Percentiles rank a stretch among this genome's conserved stretches.
Conservation (phyloP, 2,113 vertebrate genomes). For the Pholis gunnellus region DNA sequence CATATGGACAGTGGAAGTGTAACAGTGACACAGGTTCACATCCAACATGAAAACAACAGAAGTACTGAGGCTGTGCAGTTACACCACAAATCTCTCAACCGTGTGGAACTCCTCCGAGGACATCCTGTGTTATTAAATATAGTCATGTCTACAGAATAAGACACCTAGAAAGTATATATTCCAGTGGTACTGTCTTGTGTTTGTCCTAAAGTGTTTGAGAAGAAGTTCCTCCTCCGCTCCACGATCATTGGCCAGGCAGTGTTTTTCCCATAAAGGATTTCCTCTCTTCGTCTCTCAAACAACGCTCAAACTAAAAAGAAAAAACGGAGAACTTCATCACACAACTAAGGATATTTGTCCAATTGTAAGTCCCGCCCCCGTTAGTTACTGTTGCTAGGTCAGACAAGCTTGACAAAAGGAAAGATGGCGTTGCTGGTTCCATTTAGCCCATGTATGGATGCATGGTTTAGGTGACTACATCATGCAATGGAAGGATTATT, state of each 20-base stretch:
- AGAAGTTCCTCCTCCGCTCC: background rate
- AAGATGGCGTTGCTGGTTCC: no score
- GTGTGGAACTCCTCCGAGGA: background rate
- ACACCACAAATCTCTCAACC: background rate
- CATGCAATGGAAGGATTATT: background rate
- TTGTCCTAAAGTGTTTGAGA: background rate
- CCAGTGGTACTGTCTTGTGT: background rate
- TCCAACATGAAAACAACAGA: background rate
- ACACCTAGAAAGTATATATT: background rate
- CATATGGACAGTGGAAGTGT: background rate
- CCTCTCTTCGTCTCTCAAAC: background rate
- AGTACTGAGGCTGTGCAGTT: slow-evolving; percentile 3
- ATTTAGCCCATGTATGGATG: background rate
- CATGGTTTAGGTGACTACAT: background rate
- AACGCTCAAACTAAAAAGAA: background rate
- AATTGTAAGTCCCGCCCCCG: background rate
- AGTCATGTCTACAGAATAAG: background rate
- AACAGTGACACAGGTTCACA: background rate
- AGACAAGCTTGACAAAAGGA: no score
- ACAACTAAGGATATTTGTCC: background rate
- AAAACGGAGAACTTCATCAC: background rate
- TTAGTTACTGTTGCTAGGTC: background rate
- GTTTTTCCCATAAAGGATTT: background rate
- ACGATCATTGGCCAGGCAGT: background rate
- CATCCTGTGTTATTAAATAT: background rate